These are phyloP conservation scores for Azorinus chamasolen DNA, from an alignment of 2,888 invertebrate genomes.

Conservation along the genomic window DNA sequence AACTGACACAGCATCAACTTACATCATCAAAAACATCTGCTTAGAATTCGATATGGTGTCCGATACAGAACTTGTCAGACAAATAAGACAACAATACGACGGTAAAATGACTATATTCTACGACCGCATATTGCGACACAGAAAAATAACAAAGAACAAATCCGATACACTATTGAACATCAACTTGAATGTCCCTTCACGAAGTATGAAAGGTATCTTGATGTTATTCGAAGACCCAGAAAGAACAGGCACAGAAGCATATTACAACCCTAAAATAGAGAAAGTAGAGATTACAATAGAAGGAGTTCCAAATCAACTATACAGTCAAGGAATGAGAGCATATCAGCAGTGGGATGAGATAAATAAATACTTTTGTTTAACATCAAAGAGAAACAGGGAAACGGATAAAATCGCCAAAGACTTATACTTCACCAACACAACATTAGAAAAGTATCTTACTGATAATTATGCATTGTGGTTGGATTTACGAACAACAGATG, in stretches of 20 bases:
- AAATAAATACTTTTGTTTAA: slow-evolving; percentile 39
- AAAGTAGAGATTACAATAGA: slow-evolving; percentile 62
- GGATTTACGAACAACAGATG: slow-evolving; percentile 48
- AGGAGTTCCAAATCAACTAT: slow-evolving; percentile 63
- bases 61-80: slow-evolving; percentile 41
- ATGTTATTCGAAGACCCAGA: slow-evolving; percentile 56
- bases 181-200: slow-evolving; percentile 52
- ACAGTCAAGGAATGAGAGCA: slow-evolving; percentile 57
- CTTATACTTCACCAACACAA: slow-evolving; percentile 15
- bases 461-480: slow-evolving; percentile 47
- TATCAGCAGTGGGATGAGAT: slow-evolving; percentile 66
- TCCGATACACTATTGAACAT: slow-evolving; percentile 61
- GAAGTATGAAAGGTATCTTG: slow-evolving; percentile 64
- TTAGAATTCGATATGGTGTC: slow-evolving; percentile 63
- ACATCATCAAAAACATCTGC: slow-evolving; percentile 56
- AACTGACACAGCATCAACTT: slow-evolving; percentile 36
- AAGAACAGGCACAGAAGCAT: slow-evolving; percentile 24
- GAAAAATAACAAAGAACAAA: slow-evolving; percentile 50
- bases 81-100: slow-evolving; percentile 40
- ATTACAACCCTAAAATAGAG: slow-evolving; percentile 55
- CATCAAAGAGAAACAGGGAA: slow-evolving; percentile 28
- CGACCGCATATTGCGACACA: slow-evolving; percentile 58
- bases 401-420: slow-evolving; percentile 35
- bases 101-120: slow-evolving; percentile 44
- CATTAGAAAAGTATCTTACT: slow-evolving; percentile 41